Evolutionary conservation across 1,140 invertebrate species (phyloP), one percentile per base, ranked within the genome.

Genomic region (Chionoecetes opilio): DNA sequence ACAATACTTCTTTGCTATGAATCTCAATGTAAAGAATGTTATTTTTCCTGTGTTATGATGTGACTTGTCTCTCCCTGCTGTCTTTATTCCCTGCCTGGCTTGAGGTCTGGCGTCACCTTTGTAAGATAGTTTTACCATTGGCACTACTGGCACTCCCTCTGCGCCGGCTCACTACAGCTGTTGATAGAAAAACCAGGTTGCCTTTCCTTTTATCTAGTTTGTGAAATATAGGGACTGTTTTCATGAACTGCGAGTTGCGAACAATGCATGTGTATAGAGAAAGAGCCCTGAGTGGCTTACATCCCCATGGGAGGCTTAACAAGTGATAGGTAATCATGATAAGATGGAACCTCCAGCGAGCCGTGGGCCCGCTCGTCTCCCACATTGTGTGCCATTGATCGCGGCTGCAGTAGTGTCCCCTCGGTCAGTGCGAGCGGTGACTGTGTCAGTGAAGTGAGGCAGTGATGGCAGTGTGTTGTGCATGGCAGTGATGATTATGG

Each of bases 401-500:
- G 94, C 82, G 90, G 94, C 90, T 87, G 94, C 90, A 92, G 90
- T 95, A 95, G 94, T 95, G 94, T 95, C 90, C 90, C 94, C 94
- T 95, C 90, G 94, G 90, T 53, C 82, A 87, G 82, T 91, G 94
- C 89, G 94, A 91, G 94, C 89, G 92, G 92, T 38, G 95, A 53
- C 95, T 88, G 95, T 94, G 92, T 92, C 92, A 94, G 95, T 95
- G 95, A 86, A 75, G 92, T 91, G 92, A 87, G 92, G 92, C 86
- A 88, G 95, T 92, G 90, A 95, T 95, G 90, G 82, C 90, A 92
- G 94, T 95, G 90, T 92, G 90, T 95, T 87, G 90, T 92, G 94
- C 89, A 84, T 41, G 94, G 94, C 90, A 92, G 94, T 95, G 94
- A 95, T 92, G 90, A 95, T 92, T 92, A 96, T 96, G 96, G 92